Evolutionary conservation across 1,140 invertebrate genomes (phyloP), one percentile per base, ranked within the genome.

Genomic region (Periplaneta americana): DNA sequence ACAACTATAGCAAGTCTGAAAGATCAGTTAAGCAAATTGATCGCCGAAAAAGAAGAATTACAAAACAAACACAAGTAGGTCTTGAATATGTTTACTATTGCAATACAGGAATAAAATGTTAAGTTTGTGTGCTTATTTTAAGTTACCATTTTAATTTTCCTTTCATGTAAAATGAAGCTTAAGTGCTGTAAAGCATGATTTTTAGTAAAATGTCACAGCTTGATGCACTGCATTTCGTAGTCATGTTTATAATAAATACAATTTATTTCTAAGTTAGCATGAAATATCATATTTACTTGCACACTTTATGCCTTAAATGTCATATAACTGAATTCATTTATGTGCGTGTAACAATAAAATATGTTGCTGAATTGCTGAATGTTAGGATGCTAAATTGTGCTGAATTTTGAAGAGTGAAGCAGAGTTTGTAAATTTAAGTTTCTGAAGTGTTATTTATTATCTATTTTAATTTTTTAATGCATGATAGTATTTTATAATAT

Each of bases 1-100:
- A 74, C 57, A 36, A 39, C 33, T 34, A 15, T 83, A 4, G 18
- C 74, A 76, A n/a, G 34, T 9, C 80, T 83, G 10, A 74, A 83
- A 22, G 75, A 81, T 31, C 31, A 74, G 66, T 34, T 83, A 31
- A 32, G 28, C 18, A 76, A 34, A n/a, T 31, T 81, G 32, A 31
- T 74, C n/a, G 28, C 34, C n/a, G 82, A 78, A 15, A 83, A 79
- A 18, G 36, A 81, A 34, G 82, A 83, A 32, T 37, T 83, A 13
- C 34, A 81, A 76, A 78, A 77, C 31, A 81, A 81, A 37, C 82
- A 83, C 77, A 81, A 81, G 82, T 83, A 80, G 34, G 79, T 48
- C 22, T 1, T 28, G 22, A n/a, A 66, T n/a, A n/a, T 66, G 48
- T 28, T 28, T 66, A 28, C 48, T n/a, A n/a, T 28, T 28, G 48